Conservation (phyloP, 2,888 invertebrate species). For the Therioaphis trifolii region DNA sequence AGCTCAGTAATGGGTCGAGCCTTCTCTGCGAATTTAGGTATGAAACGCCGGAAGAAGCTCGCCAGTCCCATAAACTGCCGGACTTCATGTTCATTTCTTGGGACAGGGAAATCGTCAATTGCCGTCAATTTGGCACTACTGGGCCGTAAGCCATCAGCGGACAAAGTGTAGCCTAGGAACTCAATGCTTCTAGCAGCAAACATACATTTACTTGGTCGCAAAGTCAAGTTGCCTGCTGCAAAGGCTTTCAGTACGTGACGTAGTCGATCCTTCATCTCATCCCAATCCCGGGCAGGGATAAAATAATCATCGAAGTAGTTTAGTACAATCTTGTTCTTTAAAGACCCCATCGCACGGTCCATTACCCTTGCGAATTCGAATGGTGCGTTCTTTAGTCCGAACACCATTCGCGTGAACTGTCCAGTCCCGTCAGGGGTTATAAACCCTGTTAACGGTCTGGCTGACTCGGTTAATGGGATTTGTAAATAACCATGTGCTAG, state of each 20-base stretch:
- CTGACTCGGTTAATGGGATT: slow-evolving; percentile 19
- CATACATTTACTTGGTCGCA: slow-evolving; percentile 15
- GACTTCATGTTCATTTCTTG: slow-evolving; percentile 21
- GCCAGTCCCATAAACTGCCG: slow-evolving; percentile 39
- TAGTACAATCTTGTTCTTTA: neutral
- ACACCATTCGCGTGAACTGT: slow-evolving; percentile 30
- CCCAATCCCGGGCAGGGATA: slow-evolving; percentile 4
- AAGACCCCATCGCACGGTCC: slow-evolving; percentile 46
- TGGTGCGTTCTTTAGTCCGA: slow-evolving; percentile 30
- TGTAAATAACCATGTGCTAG: slow-evolving; percentile 46
- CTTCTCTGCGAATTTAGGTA: slow-evolving; percentile 3
- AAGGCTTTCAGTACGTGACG: slow-evolving; percentile 2
- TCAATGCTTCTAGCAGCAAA: slow-evolving; percentile 24
- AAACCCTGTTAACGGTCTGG: slow-evolving; percentile 24
- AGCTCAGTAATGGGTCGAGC: slow-evolving; percentile 29
- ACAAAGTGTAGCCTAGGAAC: slow-evolving; percentile 34
- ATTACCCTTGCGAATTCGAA: slow-evolving; percentile 63
- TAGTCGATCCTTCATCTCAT: neutral
- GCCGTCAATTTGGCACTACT: slow-evolving; percentile 20
- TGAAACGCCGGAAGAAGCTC: slow-evolving; percentile 41
- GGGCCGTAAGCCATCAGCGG: neutral
- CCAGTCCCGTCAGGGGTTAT: slow-evolving; percentile 28
- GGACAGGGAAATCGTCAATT: slow-evolving; percentile 24
- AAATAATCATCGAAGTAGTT: slow-evolving; percentile 27
- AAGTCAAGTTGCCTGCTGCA: neutral